A percentile compares a stretch with the other conserved stretches of the same genome.
Conservation (phyloP, 2,797 vertebrate genomes). For the Emys orbicularis region DNA sequence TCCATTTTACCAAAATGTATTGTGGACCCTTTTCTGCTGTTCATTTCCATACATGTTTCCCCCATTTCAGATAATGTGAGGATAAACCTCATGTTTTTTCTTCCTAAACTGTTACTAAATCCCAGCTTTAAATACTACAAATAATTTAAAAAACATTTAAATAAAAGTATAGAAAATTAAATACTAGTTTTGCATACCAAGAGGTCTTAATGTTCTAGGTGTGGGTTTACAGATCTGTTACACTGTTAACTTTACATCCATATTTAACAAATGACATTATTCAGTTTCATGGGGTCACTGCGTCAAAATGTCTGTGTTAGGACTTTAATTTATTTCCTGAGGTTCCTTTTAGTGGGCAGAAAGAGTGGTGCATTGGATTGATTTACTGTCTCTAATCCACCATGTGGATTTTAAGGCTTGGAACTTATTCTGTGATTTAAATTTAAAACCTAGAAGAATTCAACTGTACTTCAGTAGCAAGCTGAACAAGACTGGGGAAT, state of each 20-base stretch:
- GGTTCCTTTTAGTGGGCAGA: slow-evolving; percentile 70
- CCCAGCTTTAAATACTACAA: slow-evolving; percentile 58
- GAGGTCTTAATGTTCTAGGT: slow-evolving; percentile 67
- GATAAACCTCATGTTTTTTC: not conserved
- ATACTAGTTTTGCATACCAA: slow-evolving; percentile 75
- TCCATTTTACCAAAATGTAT: slow-evolving; percentile 22
- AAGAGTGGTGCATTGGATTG: slow-evolving; percentile 69
- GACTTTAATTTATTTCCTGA: slow-evolving; percentile 81
- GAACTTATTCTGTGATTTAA: slow-evolving; percentile 24
- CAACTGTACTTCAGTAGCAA: not conserved
- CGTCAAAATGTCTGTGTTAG: slow-evolving; percentile 83
- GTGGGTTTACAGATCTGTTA: slow-evolving; percentile 67
- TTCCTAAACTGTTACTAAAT: slow-evolving; percentile 46
- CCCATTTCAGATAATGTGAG: not conserved
- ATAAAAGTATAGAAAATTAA: slow-evolving; percentile 72
- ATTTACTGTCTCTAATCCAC: slow-evolving; percentile 66
- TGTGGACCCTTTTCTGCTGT: slow-evolving; percentile 11
- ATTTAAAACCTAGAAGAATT: slow-evolving; percentile 62
- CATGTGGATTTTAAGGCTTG: slow-evolving; percentile 60
- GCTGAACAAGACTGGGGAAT: not conserved
- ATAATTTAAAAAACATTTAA: slow-evolving; percentile 70
- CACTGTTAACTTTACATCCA: slow-evolving; percentile 74
- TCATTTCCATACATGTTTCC: slow-evolving; percentile 3
- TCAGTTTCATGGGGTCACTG: slow-evolving; percentile 82
- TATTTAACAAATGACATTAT: slow-evolving; percentile 82